phyloP scores from a whole-genome alignment of 2,113 vertebrate genomes.

The Forbesichthys papilliferus region DNA sequence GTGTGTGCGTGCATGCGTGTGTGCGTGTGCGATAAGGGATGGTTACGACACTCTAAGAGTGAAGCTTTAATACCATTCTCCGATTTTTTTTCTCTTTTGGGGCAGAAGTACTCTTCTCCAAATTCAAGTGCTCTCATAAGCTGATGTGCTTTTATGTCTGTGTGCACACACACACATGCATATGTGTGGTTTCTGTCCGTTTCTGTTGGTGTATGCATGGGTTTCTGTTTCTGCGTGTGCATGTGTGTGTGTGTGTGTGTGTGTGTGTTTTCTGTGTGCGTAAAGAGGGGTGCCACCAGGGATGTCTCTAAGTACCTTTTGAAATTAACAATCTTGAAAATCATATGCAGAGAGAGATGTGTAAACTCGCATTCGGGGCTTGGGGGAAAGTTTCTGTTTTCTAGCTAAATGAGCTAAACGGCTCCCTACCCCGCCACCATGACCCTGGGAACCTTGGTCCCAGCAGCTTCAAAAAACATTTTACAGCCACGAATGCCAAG shows the following conservation, averaged over 20 bases:
- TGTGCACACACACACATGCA: not conserved
- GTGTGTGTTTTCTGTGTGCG: too few species aligned
- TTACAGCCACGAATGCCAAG: not conserved
- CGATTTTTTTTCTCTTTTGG: not conserved
- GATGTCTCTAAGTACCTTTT: not conserved
- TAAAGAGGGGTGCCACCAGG: not conserved
- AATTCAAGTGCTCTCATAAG: not conserved
- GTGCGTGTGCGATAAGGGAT: not conserved
- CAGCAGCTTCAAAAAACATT: not conserved
- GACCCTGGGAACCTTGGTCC: not conserved
- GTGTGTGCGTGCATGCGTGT: not conserved
- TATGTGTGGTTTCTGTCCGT: not conserved
- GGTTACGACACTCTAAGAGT: too few species aligned
- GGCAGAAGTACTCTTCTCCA: constrained; percentile 1
- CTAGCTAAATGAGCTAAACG: constrained; percentile 1
- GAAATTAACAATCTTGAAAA: not conserved
- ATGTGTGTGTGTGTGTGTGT: not conserved
- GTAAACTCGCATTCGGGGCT: not conserved
- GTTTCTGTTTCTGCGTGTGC: not conserved
- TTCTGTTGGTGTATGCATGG: not conserved
- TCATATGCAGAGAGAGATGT: not conserved
- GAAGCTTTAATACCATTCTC: too few species aligned
- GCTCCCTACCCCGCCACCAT: not conserved
- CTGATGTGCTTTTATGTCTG: not conserved
- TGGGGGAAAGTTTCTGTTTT: not conserved